Conservation (phyloP, 2,888 invertebrate genomes). For the Falcaria lacertinaria region DNA sequence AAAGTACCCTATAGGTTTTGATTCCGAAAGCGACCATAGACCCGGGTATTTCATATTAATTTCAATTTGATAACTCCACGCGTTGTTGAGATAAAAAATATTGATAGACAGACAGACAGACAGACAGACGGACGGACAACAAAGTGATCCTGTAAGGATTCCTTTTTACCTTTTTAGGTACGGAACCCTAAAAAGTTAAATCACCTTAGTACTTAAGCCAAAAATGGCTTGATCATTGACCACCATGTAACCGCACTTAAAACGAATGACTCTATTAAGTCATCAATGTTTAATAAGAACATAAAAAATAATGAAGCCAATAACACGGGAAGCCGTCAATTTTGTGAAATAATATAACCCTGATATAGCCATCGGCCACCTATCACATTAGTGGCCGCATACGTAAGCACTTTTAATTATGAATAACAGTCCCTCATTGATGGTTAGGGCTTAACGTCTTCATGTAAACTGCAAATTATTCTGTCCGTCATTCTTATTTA, state of each 20-base stretch:
- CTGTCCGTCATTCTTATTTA: constrained; percentile 19
- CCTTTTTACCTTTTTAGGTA: no score
- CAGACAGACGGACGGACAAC: no score
- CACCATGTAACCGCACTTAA: constrained; percentile 9
- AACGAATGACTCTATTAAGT: constrained; percentile 30
- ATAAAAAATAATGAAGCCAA: constrained; percentile 5
- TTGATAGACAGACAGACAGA: no score
- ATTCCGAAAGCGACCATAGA: no score
- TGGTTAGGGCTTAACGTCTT: constrained; percentile 48
- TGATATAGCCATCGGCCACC: constrained; percentile 26
- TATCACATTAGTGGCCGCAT: constrained; percentile 52
- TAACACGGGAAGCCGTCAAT: constrained; percentile 31
- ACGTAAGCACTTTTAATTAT: constrained; percentile 44
- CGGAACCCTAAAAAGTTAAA: no score
- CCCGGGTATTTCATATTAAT: no score
- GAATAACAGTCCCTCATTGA: constrained; percentile 16
- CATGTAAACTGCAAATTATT: constrained; percentile 42
- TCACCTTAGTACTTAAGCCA: no score
- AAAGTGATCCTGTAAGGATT: no score
- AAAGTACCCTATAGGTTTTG: no score
- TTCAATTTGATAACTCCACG: no score
- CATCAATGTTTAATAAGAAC: constrained; percentile 28
- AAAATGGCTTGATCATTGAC: not conserved
- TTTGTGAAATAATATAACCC: constrained; percentile 34
- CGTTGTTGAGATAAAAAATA: no score